phyloP scores from a whole-genome alignment of 2,113 vertebrate genomes.

The Chloroceryle aenea region DNA sequence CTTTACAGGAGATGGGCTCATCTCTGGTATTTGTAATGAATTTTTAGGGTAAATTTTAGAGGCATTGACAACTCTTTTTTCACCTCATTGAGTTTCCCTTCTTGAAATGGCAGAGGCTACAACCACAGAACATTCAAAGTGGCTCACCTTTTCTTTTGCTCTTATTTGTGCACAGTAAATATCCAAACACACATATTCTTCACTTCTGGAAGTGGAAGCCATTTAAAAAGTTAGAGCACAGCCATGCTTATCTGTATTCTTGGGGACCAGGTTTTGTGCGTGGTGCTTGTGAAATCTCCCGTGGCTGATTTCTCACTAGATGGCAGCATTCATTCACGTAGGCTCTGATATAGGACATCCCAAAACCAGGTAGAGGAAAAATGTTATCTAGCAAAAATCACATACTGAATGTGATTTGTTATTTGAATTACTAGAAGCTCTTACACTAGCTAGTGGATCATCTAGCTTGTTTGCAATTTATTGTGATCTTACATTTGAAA shows the following conservation, averaged over 20 bases:
- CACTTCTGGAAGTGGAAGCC: background rate
- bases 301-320: conserved; percentile 21
- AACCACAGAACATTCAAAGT: background rate
- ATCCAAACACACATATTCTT: background rate
- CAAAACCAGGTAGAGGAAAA: background rate
- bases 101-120: background rate
- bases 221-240: background rate
- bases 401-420: background rate
- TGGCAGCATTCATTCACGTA: conserved; percentile 59
- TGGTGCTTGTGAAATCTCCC: rapidly evolving
- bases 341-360: background rate
- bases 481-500: background rate
- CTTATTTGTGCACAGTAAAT: background rate
- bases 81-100: background rate
- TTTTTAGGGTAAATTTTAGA: background rate
- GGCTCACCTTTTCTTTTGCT: background rate
- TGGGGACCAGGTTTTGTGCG: background rate
- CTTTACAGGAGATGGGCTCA: background rate
- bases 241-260: rapidly evolving
- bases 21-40: background rate
- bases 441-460: background rate
- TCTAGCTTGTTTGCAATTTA: background rate
- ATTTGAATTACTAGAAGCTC: background rate
- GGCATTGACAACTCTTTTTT: background rate
- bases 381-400: background rate